phyloP scores from a whole-genome alignment of 1,140 invertebrate species.

The Hypothenemus hampei region DNA sequence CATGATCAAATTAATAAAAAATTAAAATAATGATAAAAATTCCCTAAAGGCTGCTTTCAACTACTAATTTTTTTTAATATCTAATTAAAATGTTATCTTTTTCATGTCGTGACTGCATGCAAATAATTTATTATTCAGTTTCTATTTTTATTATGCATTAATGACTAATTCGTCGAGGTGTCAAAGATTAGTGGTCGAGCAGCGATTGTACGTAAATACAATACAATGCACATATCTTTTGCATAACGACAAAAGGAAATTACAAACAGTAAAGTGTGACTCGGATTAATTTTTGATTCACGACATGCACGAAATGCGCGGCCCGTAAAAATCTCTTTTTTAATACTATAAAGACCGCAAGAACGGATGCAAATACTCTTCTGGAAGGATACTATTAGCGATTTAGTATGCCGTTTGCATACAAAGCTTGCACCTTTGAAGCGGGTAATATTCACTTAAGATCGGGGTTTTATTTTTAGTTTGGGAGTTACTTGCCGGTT shows the following conservation, averaged over 20 bases:
- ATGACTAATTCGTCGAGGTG: constrained; percentile 6
- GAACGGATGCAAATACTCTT: constrained; percentile 1
- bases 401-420: constrained; percentile 17
- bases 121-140: no score
- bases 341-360: no score
- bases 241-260: background rate
- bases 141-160: constrained; percentile 6
- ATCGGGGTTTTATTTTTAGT: constrained; percentile 19
- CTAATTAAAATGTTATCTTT: no score
- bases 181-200: constrained; percentile 7
- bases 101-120: no score
- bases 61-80: no score
- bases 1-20: no score
- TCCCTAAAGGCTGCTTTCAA: background rate
- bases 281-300: no score
- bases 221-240: background rate
- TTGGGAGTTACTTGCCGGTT: constrained; percentile 3
- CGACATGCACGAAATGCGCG: no score
- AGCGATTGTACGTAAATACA: background rate
- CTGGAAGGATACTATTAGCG: constrained; percentile 2
- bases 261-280: background rate
- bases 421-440: constrained; percentile 4
- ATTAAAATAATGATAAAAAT: background rate
- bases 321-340: no score
- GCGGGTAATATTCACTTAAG: constrained; percentile 19